A percentile compares a stretch with the other conserved stretches of the same genome.
These are phyloP conservation scores for Halichoerus grypus DNA, from an alignment of 2,113 vertebrate species.

Conservation along the genomic window DNA sequence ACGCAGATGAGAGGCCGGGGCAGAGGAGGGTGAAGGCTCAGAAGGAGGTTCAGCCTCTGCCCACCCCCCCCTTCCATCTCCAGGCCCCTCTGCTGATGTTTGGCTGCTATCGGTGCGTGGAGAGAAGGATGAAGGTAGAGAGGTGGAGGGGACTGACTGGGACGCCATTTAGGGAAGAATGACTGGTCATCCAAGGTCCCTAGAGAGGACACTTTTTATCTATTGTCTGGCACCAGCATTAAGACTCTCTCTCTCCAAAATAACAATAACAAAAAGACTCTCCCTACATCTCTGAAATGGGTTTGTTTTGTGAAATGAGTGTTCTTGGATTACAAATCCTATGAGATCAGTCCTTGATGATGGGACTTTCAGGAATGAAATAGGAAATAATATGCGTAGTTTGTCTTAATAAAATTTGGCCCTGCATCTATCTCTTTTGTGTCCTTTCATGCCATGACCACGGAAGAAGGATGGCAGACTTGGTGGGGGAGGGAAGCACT, in stretches of 20 bases:
- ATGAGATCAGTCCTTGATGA: conserved; percentile 70
- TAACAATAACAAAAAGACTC: background rate
- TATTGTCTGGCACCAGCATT: background rate
- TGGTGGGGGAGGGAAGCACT: background rate
- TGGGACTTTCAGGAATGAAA: conserved; percentile 58
- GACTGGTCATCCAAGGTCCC: background rate
- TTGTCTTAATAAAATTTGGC: conserved; percentile 71
- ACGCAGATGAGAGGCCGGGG: background rate
- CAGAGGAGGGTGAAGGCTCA: background rate
- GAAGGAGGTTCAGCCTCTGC: background rate
- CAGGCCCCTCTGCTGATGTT: background rate
- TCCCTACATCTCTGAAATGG: conserved; percentile 58
- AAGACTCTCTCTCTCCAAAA: background rate
- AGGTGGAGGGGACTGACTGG: background rate
- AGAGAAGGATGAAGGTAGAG: background rate
- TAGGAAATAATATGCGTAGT: background rate
- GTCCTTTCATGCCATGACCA: conserved; percentile 21
- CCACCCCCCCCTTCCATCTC: background rate
- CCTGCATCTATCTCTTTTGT: background rate
- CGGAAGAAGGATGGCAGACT: background rate
- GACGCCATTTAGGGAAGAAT: background rate
- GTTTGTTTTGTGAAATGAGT: conserved; percentile 73
- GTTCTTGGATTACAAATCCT: conserved; percentile 77
- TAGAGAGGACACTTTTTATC: background rate
- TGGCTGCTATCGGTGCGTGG: background rate